These are phyloP conservation scores for Nymphicus hollandicus DNA, from an alignment of 2,113 vertebrate genomes.

Conservation along the genomic window DNA sequence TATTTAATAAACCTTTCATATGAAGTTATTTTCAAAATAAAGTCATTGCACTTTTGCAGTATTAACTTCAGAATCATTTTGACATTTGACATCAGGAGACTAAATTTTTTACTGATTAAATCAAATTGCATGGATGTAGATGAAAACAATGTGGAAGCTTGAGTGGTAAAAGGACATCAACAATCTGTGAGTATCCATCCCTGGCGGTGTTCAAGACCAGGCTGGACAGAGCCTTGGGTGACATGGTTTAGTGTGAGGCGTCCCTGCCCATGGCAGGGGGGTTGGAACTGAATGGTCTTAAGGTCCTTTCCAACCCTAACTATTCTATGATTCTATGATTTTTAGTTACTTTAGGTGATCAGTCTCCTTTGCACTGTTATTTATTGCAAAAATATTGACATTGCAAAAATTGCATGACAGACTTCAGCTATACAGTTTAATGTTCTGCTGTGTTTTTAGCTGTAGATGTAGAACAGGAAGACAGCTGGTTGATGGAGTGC, in stretches of 20 bases:
- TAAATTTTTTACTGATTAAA: neutral
- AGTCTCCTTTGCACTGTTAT: neutral
- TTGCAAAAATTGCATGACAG: neutral
- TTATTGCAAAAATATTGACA: neutral
- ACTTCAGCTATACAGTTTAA: neutral
- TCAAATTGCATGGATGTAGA: neutral
- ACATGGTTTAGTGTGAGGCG: too few species aligned
- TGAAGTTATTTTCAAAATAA: neutral
- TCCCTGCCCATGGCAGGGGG: too few species aligned
- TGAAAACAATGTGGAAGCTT: neutral
- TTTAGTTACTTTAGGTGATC: neutral
- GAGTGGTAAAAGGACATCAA: neutral
- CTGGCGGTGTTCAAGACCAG: too few species aligned
- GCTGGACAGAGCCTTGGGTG: too few species aligned
- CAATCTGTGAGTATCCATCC: neutral
- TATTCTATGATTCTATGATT: neutral
- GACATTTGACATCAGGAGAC: neutral
- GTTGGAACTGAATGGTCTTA: too few species aligned
- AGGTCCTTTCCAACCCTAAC: too few species aligned
- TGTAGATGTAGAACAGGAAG: neutral
- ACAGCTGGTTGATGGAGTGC: neutral
- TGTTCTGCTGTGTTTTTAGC: neutral
- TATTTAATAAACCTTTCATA: constrained; percentile 8
- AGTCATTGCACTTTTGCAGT: neutral
- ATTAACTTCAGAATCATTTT: neutral